These are phyloP conservation scores for Lonchura striata DNA, from an alignment of 2,113 vertebrate genomes.

Conservation along the genomic window DNA sequence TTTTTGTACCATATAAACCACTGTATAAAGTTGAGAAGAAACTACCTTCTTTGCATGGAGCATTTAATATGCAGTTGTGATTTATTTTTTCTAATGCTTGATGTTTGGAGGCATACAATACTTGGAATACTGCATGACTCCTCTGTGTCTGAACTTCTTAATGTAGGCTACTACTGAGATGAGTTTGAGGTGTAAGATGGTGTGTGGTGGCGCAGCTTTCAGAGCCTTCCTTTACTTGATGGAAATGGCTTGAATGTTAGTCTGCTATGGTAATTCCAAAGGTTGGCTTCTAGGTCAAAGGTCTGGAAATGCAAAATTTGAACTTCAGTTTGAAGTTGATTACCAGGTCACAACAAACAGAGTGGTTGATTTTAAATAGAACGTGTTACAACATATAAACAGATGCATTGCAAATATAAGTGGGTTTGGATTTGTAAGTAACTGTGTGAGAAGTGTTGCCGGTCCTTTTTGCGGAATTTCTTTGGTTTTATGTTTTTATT, in stretches of 20 bases:
- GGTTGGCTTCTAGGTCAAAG: not conserved
- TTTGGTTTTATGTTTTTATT: not conserved
- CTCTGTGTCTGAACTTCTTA: not conserved
- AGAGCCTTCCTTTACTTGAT: not conserved
- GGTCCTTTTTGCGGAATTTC: not conserved
- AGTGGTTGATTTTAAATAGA: not conserved
- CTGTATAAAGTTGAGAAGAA: not conserved
- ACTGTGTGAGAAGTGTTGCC: not conserved
- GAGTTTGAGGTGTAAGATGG: not conserved
- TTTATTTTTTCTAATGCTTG: not conserved
- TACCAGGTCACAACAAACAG: accelerated
- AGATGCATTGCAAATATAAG: not conserved
- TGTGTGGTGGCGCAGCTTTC: not conserved
- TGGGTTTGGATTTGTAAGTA: not conserved
- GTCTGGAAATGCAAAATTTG: not conserved
- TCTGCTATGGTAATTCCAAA: not conserved
- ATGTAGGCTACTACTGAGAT: not conserved
- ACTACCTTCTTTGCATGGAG: not conserved
- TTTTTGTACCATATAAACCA: not conserved
- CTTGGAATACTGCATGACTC: not conserved
- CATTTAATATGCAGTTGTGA: not conserved
- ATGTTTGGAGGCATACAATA: not conserved
- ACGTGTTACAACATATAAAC: accelerated
- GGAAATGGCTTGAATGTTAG: not conserved
- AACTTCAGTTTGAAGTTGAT: not conserved